Evolutionary conservation across 2,797 vertebrate species (phyloP), one percentile per base, ranked within the genome.

Genomic region (Pseudopleuronectes americanus): DNA sequence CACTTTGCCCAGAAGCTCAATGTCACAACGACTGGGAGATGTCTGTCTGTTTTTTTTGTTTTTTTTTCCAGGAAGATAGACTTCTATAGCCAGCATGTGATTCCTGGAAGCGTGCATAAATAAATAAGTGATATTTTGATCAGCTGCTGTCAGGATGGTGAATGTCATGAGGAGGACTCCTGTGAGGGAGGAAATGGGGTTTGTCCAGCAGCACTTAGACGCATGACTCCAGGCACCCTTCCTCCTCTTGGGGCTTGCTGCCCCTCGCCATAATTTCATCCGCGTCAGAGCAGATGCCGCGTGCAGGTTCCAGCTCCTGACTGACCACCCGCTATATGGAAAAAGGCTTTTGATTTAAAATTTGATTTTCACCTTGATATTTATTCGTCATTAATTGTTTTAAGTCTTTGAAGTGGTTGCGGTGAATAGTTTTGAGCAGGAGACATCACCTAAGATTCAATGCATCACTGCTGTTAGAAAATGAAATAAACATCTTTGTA

Each of bases 261-360:
- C 87, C 91, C 90, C 81, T 91, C 74, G 88, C 74, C 78, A 87
- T 92, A 87, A 95, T 94, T 92, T 91, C 86, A 92, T 92, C 91
- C 91, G 64, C 72, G 84, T 94, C 84, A 63, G 88, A 80, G 87
- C 84, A 89, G 90, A 78, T 85, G 89, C 90, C 79, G 36, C 75
- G 60, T 80, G 84, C 70, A 85, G 80, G 81, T 75, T 87, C 88
- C 90, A 86, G 79, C 84, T 71, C 78, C 85, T 66, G 8, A 43
- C 65, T 81, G 87, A 67, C 81, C 81, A 64, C 52, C 76, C 10
- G 24, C 71, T 68, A 41, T 31, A 33, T 7, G 64, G 76, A 82
- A 82, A 84, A 76, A 41, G 43, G 65, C 83, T 22, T 71, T 84
- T 70, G 67, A 74, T 80, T 68, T 19, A 41, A 56, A 33, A 78